phyloP scores from a whole-genome alignment of 2,113 vertebrate species.

The Oncorhynchus clarkii region DNA sequence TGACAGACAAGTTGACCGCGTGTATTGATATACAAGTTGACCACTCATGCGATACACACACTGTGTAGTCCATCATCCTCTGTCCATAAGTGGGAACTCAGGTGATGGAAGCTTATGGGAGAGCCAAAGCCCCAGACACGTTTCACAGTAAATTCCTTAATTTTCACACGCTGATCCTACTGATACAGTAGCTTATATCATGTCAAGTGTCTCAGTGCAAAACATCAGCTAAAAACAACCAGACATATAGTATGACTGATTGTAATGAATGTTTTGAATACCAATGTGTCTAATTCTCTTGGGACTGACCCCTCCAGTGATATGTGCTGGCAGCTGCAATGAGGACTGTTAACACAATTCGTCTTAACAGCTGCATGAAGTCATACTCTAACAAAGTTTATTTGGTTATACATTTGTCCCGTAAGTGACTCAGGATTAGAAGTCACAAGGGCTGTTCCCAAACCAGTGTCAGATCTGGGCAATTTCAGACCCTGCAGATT shows the following conservation, averaged over 20 bases:
- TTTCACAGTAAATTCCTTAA: background rate
- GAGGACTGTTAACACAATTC: background rate
- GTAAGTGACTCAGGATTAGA: slow-evolving; percentile 1
- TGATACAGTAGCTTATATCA: background rate
- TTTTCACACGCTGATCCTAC: background rate
- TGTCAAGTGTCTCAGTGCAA: background rate
- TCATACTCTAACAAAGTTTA: slow-evolving; percentile 2
- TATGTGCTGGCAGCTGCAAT: background rate
- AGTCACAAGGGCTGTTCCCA: slow-evolving; percentile 1
- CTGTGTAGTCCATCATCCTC: background rate
- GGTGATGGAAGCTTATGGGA: background rate
- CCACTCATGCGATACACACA: background rate
- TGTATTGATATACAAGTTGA: background rate
- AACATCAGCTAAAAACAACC: background rate
- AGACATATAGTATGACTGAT: background rate
- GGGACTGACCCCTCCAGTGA: background rate
- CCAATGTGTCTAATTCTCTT: background rate
- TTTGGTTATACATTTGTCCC: background rate
- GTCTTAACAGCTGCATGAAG: background rate
- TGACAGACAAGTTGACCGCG: background rate
- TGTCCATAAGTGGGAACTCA: background rate
- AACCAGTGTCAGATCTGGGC: background rate
- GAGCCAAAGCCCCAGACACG: background rate
- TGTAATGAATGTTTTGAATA: background rate
- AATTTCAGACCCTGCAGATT: background rate